phyloP scores from a whole-genome alignment of 2,113 vertebrate genomes.

The Chelonoidis abingdonii region DNA sequence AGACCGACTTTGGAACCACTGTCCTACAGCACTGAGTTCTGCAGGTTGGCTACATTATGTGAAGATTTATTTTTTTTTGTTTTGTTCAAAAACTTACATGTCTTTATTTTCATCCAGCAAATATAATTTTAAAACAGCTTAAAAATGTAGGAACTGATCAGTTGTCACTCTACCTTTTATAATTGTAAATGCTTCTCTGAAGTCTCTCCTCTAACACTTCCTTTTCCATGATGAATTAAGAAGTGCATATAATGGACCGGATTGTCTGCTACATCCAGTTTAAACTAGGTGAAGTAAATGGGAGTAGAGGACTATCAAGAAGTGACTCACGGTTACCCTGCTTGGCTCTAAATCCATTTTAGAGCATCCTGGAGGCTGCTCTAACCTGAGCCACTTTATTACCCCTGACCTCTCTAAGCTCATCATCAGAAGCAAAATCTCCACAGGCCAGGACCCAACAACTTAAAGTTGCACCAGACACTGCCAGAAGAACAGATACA shows the following conservation, averaged over 20 bases:
- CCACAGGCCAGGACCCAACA: background rate
- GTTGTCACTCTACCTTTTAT: background rate
- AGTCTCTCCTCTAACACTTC: background rate
- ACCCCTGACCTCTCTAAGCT: background rate
- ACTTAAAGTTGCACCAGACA: background rate
- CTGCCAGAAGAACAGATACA: background rate
- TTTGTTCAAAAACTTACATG: background rate
- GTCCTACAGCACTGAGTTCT: background rate
- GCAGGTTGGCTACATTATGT: accelerated
- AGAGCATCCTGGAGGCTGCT: background rate
- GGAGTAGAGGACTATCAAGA: background rate
- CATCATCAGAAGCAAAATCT: background rate
- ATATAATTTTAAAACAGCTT: background rate
- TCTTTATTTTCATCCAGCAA: background rate
- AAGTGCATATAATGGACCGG: background rate
- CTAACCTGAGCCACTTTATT: background rate
- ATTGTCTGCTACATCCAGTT: background rate
- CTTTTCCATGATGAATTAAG: background rate
- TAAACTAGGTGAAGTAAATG: background rate
- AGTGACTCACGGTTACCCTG: background rate
- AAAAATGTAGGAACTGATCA: background rate
- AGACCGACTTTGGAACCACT: too few species aligned
- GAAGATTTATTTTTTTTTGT: background rate
- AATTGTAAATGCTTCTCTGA: background rate
- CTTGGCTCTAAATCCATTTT: background rate